Evolutionary conservation across 1,140 invertebrate genomes (phyloP), one percentile per base, ranked within the genome.

Genomic region (Sycophila sp.): DNA sequence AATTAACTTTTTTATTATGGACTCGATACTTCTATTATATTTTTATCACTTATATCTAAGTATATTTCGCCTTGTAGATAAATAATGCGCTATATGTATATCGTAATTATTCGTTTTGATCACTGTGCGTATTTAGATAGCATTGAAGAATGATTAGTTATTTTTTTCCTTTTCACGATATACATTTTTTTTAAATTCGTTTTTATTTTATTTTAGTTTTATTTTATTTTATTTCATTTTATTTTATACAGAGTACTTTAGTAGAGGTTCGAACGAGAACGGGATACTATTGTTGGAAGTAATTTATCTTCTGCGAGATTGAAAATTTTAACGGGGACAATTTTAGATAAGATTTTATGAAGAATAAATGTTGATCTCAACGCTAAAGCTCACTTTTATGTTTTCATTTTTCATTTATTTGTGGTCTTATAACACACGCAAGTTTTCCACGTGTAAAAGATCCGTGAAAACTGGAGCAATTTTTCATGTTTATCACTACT

Each of bases 21-120:
- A 22, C 8, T 66, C 22, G n/a, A n/a, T n/a, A 42, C 28, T 55
- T 22, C n/a, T 13, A 22, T 63, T 13, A 24, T 47, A 22, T 64
- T 51, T 26, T 34, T 36, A 6, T 55, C 24, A 15, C 19, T 36
- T 38, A 7, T 68, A 75, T 26, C 56, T 51, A 13, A 40, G n/a
- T 32, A 26, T 67, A 53, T 67, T 68, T 66, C 6, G 55, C 56
- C 55, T 45, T 0, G 70, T 72, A 55, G 63, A 66, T 15, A 53
- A 34, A 19, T 73, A 69, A 58, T 60, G 53, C 17, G 53, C 58
- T 68, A 63, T 24, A 64, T 69, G 51, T 70, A 73, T 53, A 70
- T 56, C 22, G 64, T 66, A 40, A 36, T 45, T 38, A 56, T 36
- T 17, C 30, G 53, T 68, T 58, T n/a, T 49, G 10, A 68, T 38